Conservation (phyloP, 2,797 vertebrate genomes). For the Muscicapa striata region DNA sequence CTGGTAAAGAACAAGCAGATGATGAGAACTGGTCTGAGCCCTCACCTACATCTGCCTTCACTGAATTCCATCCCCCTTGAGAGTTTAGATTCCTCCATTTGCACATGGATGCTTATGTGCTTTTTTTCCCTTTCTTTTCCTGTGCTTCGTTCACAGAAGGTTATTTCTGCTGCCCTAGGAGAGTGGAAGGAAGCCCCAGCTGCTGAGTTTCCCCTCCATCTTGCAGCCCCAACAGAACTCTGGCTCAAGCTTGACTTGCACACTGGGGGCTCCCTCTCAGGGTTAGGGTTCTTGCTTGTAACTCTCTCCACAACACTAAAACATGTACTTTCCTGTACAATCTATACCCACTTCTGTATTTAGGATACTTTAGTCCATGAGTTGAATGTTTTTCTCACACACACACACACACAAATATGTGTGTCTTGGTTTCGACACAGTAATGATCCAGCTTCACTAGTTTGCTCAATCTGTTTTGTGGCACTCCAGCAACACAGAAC, state of each 20-base stretch:
- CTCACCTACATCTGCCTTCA: rapidly evolving
- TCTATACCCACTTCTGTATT: neutral
- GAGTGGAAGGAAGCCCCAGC: neutral
- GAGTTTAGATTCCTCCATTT: neutral
- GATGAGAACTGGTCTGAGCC: neutral
- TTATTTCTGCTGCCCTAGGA: neutral
- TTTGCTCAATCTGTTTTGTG: neutral
- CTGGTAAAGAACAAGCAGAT: neutral
- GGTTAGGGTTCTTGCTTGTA: neutral
- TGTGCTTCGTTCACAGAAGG: neutral
- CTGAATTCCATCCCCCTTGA: neutral
- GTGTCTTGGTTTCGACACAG: neutral
- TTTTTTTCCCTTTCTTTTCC: neutral
- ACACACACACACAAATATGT: neutral
- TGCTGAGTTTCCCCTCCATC: neutral
- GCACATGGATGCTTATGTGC: neutral
- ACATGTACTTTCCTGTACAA: neutral
- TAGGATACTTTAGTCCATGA: neutral
- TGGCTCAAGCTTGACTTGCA: neutral
- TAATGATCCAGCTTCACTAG: neutral
- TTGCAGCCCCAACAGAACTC: neutral
- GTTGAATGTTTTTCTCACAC: neutral
- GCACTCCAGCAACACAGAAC: neutral
- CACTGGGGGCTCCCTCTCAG: rapidly evolving
- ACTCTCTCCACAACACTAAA: neutral